These are phyloP conservation scores for Zapornia atra DNA, from an alignment of 2,113 vertebrate species.

Conservation along the genomic window DNA sequence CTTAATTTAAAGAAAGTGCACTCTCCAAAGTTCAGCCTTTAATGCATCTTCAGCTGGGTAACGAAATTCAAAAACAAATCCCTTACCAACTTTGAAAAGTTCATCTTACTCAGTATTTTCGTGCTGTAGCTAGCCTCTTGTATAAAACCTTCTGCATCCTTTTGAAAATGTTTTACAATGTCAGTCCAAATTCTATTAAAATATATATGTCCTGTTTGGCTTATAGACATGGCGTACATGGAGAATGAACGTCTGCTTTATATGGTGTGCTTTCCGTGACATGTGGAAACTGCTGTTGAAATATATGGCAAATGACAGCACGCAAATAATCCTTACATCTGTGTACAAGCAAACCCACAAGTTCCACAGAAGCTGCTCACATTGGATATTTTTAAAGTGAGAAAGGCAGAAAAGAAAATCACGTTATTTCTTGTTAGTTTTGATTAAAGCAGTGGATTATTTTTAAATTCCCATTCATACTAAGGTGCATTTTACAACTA, in stretches of 20 bases:
- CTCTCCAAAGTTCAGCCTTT: not conserved
- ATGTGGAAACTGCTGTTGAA: not conserved
- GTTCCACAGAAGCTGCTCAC: not conserved
- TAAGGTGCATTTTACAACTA: not conserved
- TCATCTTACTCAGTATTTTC: not conserved
- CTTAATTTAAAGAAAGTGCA: not conserved
- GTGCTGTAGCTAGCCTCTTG: not conserved
- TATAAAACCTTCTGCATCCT: not conserved
- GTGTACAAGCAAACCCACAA: not conserved
- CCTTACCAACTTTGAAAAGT: not conserved
- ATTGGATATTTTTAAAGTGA: not conserved
- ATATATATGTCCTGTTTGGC: not conserved
- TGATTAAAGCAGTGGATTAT: not conserved
- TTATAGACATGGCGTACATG: not conserved
- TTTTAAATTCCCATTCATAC: not conserved
- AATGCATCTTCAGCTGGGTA: not conserved
- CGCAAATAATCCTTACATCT: conserved; percentile 5
- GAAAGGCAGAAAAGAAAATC: not conserved
- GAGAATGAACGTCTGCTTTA: not conserved
- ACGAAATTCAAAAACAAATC: not conserved
- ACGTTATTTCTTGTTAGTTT: not conserved
- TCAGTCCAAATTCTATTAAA: not conserved
- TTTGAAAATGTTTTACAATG: not conserved
- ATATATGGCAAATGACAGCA: not conserved
- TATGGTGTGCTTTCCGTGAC: not conserved